These are phyloP conservation scores for Geococcyx californianus DNA, from an alignment of 2,113 vertebrate species.

Conservation along the genomic window DNA sequence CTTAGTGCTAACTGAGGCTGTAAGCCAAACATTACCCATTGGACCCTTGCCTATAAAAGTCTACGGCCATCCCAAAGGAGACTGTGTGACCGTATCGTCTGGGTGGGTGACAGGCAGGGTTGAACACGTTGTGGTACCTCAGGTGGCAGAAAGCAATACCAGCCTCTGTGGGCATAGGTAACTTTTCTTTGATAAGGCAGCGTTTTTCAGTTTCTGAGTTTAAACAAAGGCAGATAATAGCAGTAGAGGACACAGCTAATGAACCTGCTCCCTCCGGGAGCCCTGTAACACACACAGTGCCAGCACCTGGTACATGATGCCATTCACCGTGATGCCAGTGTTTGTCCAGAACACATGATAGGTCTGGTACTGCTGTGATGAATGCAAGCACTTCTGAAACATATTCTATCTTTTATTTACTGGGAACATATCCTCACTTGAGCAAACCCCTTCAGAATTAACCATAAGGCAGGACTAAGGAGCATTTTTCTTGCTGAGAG, in stretches of 20 bases:
- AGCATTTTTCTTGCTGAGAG: neutral
- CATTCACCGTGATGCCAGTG: neutral
- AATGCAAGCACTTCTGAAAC: neutral
- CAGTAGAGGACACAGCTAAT: neutral
- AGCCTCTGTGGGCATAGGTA: neutral
- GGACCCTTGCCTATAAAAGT: neutral
- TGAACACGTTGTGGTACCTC: neutral
- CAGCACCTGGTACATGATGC: conserved; percentile 44
- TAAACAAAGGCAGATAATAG: neutral
- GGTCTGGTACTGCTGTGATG: conserved; percentile 4
- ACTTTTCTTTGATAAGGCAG: neutral
- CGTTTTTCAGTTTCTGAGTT: neutral
- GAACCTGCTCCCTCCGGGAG: neutral
- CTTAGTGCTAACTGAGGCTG: neutral
- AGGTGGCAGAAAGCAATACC: neutral
- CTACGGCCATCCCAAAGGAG: neutral
- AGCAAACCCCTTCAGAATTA: neutral
- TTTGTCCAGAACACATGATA: conserved; percentile 25
- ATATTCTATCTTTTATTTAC: neutral
- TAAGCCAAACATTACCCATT: neutral
- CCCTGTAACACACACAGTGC: neutral
- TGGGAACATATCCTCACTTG: neutral
- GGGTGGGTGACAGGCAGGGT: neutral
- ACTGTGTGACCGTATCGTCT: neutral
- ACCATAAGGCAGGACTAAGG: neutral